Conservation (phyloP, 2,113 vertebrate species). For the Bagarius yarrelli region DNA sequence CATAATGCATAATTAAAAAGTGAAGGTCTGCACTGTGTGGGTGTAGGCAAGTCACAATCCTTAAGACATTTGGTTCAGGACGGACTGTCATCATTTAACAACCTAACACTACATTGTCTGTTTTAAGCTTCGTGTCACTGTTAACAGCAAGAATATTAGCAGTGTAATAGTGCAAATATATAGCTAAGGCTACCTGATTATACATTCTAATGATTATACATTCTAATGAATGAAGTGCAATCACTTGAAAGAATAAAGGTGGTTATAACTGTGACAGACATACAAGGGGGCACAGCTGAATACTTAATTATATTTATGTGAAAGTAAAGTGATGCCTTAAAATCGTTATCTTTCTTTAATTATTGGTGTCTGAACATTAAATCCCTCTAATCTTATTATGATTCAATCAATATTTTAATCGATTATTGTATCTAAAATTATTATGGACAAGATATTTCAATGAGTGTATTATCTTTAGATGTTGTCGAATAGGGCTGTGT, state of each 20-base stretch:
- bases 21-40: not conserved
- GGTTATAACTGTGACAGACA: not conserved
- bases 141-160: not conserved
- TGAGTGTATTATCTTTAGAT: not conserved
- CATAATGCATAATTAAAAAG: conserved; percentile 5
- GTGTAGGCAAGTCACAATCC: conserved; percentile 8
- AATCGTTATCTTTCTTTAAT: conserved; percentile 6
- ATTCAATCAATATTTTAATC: not conserved
- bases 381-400: conserved; percentile 8
- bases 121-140: not conserved
- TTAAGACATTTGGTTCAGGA: conserved; percentile 8
- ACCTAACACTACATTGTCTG: not conserved
- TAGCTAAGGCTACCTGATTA: conserved; percentile 3
- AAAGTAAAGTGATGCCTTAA: conserved; percentile 13
- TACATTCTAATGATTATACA: not conserved
- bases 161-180: not conserved
- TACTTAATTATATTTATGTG: not conserved
- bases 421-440: not conserved
- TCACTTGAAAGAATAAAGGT: not conserved
- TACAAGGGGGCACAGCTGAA: not conserved
- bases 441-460: not conserved
- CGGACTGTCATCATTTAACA: not conserved
- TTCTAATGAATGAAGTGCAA: not conserved
- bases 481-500: no score
- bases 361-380: conserved; percentile 23